phyloP scores from a whole-genome alignment of 2,888 invertebrate genomes.

The Anorthoa munda region DNA sequence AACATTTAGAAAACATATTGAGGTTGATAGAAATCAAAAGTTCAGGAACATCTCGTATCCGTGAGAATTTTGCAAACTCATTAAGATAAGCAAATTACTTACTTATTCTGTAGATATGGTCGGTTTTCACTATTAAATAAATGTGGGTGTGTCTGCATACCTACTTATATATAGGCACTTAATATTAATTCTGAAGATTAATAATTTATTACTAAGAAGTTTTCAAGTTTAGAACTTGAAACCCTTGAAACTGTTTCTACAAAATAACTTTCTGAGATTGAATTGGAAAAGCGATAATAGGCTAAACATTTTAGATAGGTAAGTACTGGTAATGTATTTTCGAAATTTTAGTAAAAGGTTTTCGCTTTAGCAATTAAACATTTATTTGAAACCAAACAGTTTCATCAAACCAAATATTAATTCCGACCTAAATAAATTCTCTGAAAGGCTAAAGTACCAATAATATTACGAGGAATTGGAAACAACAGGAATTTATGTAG shows the following conservation, averaged over 20 bases:
- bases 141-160: background rate
- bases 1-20: no score
- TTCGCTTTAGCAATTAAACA: no score
- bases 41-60: background rate
- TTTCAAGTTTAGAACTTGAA: background rate
- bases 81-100: background rate
- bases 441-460: background rate
- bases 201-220: no score
- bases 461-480: background rate
- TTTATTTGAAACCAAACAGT: no score
- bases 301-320: no score
- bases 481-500: constrained; percentile 5
- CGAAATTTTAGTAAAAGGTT: no score
- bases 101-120: no score
- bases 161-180: no score
- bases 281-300: background rate
- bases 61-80: background rate
- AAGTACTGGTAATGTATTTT: no score
- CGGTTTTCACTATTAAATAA: background rate
- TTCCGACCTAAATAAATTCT: background rate
- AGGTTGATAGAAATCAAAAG: background rate
- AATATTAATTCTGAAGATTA: background rate
- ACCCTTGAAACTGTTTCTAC: background rate
- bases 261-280: background rate
- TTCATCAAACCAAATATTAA: no score